A percentile compares a stretch with the other conserved stretches of the same genome.
phyloP scores from a whole-genome alignment of 2,888 invertebrate species.

The Minunthozetes semirufus region DNA sequence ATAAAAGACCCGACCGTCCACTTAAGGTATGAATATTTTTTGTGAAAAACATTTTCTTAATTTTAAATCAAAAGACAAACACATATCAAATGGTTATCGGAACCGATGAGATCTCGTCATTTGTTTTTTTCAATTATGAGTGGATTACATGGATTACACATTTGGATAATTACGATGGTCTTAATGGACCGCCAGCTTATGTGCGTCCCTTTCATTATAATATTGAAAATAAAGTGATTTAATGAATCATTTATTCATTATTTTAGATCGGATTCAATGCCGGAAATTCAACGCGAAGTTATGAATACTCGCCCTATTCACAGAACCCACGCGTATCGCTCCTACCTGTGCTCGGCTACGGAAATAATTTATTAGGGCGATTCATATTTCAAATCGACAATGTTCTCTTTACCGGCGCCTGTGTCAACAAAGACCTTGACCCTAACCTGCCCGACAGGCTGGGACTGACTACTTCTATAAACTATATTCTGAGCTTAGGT shows the following conservation, averaged over 20 bases:
- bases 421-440: slow-evolving; percentile 51
- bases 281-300: slow-evolving; percentile 83
- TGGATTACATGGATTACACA: slow-evolving; percentile 83
- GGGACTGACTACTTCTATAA: slow-evolving; percentile 79
- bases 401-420: slow-evolving; percentile 82
- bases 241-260: background rate
- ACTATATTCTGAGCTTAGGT: slow-evolving; percentile 94
- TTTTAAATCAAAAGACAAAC: slow-evolving; percentile 61
- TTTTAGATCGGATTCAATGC: slow-evolving; percentile 81
- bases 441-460: slow-evolving; percentile 50
- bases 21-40: slow-evolving; percentile 33
- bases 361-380: slow-evolving; percentile 76
- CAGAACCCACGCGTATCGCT: slow-evolving; percentile 76
- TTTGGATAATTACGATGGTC: slow-evolving; percentile 76
- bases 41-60: background rate
- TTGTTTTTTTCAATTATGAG: slow-evolving; percentile 89
- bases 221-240: background rate
- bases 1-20: slow-evolving; percentile 35
- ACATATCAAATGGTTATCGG: slow-evolving; percentile 91
- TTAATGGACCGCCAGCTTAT: slow-evolving; percentile 77
- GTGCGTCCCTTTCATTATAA: slow-evolving; percentile 34
- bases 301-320: slow-evolving; percentile 82
- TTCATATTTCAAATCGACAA: slow-evolving; percentile 94
- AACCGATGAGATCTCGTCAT: slow-evolving; percentile 87
- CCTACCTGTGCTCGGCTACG: slow-evolving; percentile 74